phyloP scores from a whole-genome alignment of 2,113 vertebrate genomes.

The Tachysurus vachellii region DNA sequence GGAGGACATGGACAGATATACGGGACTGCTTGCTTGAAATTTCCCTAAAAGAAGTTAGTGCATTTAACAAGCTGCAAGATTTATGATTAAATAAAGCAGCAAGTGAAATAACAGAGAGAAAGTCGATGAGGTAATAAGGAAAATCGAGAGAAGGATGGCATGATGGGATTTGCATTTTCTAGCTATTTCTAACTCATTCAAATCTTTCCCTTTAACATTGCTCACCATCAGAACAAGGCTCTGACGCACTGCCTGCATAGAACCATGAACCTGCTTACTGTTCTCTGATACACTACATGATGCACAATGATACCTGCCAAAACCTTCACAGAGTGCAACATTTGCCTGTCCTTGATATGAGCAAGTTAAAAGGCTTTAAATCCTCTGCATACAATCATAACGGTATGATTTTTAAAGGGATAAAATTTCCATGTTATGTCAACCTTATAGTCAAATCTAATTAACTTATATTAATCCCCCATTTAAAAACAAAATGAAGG shows the following conservation, averaged over 20 bases:
- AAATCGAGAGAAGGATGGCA: conserved; percentile 5
- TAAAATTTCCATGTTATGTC: neutral
- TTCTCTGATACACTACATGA: neutral
- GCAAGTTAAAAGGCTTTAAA: neutral
- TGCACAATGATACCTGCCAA: neutral
- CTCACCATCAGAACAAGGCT: neutral
- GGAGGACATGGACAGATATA: neutral
- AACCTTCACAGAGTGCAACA: neutral
- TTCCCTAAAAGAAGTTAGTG: neutral
- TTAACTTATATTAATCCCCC: neutral
- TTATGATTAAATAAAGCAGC: conserved; percentile 34
- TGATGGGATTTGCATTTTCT: conserved; percentile 39
- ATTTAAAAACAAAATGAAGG: neutral
- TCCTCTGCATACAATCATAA: neutral
- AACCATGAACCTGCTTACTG: neutral
- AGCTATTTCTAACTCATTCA: conserved; percentile 42
- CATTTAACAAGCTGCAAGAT: conserved; percentile 2
- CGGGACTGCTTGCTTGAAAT: neutral
- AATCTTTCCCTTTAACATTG: conserved; percentile 30
- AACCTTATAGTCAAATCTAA: neutral
- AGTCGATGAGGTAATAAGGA: neutral
- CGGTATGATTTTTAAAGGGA: neutral
- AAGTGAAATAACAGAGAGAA: conserved; percentile 24
- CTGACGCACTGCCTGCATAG: neutral
- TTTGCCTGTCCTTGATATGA: neutral